phyloP scores from a whole-genome alignment of 2,113 vertebrate genomes.

The Chaetops frenatus region DNA sequence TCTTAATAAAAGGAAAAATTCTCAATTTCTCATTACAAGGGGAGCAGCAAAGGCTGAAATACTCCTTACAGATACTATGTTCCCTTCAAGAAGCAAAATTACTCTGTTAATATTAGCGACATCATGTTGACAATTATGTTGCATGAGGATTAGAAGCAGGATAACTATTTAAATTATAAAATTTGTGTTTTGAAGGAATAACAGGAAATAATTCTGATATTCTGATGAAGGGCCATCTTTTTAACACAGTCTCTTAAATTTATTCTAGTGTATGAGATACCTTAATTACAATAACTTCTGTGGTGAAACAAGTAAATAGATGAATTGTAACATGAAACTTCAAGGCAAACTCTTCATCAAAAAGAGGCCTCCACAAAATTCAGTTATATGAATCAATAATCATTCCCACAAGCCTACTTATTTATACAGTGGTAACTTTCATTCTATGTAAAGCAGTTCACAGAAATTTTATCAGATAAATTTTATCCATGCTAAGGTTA shows the following conservation, averaged over 20 bases:
- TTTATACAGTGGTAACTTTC: neutral
- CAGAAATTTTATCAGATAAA: neutral
- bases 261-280: neutral
- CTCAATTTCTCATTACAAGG: neutral
- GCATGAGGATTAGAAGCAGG: neutral
- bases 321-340: neutral
- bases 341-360: neutral
- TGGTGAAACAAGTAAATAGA: neutral
- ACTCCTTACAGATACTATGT: neutral
- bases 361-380: neutral
- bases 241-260: neutral
- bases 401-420: neutral
- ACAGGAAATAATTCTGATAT: neutral
- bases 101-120: neutral
- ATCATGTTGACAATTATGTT: neutral
- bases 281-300: neutral
- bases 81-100: neutral
- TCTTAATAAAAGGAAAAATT: neutral
- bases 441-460: neutral
- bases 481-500: neutral
- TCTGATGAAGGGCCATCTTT: neutral
- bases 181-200: neutral
- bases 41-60: neutral
- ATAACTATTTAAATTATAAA: neutral
- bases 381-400: neutral